phyloP scores from a whole-genome alignment of 2,888 invertebrate genomes.

The Celastrina argiolus region DNA sequence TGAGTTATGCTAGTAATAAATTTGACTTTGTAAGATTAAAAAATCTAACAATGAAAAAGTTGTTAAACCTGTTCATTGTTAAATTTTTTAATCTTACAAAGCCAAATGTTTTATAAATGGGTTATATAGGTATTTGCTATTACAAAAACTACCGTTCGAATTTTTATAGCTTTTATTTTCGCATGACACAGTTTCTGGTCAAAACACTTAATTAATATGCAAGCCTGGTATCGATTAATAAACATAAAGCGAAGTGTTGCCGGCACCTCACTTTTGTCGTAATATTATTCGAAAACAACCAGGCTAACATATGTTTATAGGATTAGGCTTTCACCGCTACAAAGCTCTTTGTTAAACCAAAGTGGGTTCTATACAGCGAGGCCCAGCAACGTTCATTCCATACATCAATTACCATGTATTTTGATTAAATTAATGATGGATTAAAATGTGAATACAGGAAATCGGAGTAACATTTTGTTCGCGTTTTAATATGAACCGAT shows the following conservation, averaged over 20 bases:
- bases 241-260: slow-evolving; percentile 1
- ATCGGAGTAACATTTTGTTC: background rate
- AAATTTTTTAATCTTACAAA: too few species aligned
- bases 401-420: slow-evolving; percentile 14
- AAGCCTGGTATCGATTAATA: background rate
- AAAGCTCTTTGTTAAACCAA: slow-evolving; percentile 20
- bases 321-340: slow-evolving; percentile 20
- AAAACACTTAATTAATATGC: background rate
- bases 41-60: too few species aligned
- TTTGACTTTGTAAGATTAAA: too few species aligned
- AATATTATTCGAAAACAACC: slow-evolving; percentile 19
- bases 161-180: background rate
- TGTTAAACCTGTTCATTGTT: too few species aligned
- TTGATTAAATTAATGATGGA: slow-evolving; percentile 13
- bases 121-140: too few species aligned
- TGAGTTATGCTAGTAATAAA: too few species aligned
- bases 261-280: slow-evolving; percentile 8
- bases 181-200: background rate
- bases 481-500: too few species aligned
- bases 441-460: background rate
- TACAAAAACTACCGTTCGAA: background rate
- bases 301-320: slow-evolving; percentile 19
- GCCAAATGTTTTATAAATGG: too few species aligned
- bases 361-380: slow-evolving; percentile 12
- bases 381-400: slow-evolving; percentile 8